Percentiles rank a stretch among this genome's conserved stretches.
Evolutionary conservation across 2,113 vertebrate genomes (phyloP).

Genomic region (Cynopterus brachyotis): DNA sequence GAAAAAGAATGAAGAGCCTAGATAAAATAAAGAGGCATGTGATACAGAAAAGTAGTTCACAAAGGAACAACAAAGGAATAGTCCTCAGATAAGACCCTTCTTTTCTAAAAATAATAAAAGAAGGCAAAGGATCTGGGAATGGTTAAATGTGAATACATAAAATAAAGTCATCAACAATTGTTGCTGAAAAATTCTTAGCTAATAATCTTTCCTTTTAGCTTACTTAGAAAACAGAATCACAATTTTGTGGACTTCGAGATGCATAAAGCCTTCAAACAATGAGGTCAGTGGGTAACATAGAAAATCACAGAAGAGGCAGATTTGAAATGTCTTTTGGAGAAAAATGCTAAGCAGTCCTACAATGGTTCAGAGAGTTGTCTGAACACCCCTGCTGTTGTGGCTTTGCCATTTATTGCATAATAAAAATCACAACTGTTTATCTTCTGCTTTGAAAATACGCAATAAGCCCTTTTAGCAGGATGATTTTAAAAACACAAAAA

Average conservation of each 20-base stretch:
- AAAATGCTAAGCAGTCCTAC: not conserved
- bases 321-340: not conserved
- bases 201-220: not conserved
- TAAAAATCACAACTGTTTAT: not conserved
- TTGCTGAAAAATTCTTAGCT: not conserved
- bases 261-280: not conserved
- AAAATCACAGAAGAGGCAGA: not conserved
- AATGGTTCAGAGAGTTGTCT: not conserved
- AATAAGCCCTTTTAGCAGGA: not conserved
- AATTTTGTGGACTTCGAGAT: not conserved
- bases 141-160: not conserved
- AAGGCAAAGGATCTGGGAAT: not conserved
- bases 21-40: not conserved
- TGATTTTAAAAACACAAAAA: not conserved
- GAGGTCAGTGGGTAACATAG: not conserved
- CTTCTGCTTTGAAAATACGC: not conserved
- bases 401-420: not conserved
- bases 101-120: not conserved
- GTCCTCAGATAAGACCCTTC: not conserved
- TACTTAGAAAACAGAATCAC: not conserved
- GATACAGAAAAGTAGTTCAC: not conserved
- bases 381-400: no score
- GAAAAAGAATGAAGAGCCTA: not conserved
- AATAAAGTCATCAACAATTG: not conserved
- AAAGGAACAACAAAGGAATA: not conserved